These are phyloP conservation scores for Diorhabda carinulata DNA, from an alignment of 1,140 invertebrate species.

Conservation along the genomic window DNA sequence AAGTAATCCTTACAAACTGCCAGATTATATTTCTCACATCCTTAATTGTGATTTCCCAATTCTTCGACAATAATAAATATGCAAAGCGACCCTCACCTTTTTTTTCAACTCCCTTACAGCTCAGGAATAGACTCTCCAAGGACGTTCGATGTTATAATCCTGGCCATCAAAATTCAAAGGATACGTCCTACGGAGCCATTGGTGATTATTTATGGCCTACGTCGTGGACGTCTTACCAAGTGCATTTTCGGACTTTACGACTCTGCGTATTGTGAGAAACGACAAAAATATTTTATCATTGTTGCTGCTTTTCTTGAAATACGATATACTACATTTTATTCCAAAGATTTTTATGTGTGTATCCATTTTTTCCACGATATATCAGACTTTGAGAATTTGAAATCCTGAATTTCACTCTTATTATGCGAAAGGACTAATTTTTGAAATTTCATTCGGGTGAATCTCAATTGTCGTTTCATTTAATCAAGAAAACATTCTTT, in stretches of 20 bases:
- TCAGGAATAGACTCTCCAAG: neutral
- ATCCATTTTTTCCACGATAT: too few species aligned
- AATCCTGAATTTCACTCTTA: too few species aligned
- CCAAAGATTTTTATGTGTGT: too few species aligned
- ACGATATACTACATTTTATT: neutral
- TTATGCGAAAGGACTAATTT: too few species aligned
- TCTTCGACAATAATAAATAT: neutral
- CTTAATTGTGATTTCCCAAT: neutral
- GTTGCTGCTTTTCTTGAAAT: neutral
- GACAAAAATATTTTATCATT: neutral
- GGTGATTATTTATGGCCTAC: neutral
- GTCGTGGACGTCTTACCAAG: neutral
- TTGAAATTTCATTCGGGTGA: too few species aligned
- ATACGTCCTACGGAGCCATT: conserved; percentile 1
- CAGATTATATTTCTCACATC: neutral
- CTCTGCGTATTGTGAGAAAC: neutral
- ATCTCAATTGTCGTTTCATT: too few species aligned
- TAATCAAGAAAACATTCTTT: too few species aligned
- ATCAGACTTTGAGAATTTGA: too few species aligned
- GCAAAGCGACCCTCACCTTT: neutral
- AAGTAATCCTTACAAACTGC: neutral
- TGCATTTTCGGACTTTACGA: neutral
- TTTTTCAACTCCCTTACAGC: conserved; percentile 1
- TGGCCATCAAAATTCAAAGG: neutral
- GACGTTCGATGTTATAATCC: neutral